phyloP scores from a whole-genome alignment of 2,888 invertebrate species.

The Dendrolimus pini region DNA sequence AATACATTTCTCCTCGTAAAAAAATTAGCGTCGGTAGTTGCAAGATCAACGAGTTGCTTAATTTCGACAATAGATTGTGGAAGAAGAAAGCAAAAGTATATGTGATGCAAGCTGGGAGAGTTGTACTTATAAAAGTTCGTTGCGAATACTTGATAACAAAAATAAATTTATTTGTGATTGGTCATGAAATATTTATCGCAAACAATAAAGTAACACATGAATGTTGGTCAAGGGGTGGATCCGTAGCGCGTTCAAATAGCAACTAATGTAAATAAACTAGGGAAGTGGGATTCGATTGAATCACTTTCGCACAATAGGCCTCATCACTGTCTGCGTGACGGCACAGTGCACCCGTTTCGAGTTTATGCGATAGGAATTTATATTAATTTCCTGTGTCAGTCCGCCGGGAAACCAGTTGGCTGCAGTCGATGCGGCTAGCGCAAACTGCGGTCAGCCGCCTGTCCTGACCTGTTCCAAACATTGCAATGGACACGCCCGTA shows the following conservation, averaged over 20 bases:
- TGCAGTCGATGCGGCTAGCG: constrained; percentile 52
- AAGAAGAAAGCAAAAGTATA: too few relatives aligned
- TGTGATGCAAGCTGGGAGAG: too few relatives aligned
- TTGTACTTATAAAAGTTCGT: too few relatives aligned
- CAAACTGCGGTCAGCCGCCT: constrained; percentile 59
- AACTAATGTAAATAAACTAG: constrained; percentile 46
- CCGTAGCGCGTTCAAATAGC: constrained; percentile 40
- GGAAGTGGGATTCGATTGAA: constrained; percentile 51
- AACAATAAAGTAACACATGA: constrained; percentile 1
- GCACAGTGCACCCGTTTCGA: constrained; percentile 43
- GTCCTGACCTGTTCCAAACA: constrained; percentile 54
- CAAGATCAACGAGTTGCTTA: too few relatives aligned
- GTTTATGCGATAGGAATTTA: constrained; percentile 69
- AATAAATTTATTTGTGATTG: too few relatives aligned
- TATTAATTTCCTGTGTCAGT: constrained; percentile 71
- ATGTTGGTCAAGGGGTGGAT: constrained; percentile 27
- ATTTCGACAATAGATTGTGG: too few relatives aligned
- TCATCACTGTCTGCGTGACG: constrained; percentile 54
- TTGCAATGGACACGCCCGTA: constrained; percentile 57
- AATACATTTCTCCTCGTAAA: too few relatives aligned
- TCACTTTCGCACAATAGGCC: constrained; percentile 57
- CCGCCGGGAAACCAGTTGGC: constrained; percentile 51
- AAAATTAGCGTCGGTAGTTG: too few relatives aligned
- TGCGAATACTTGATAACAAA: too few relatives aligned
- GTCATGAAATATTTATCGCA: too few relatives aligned